A percentile compares a stretch with the other conserved stretches of the same genome.
These are phyloP conservation scores for Sus cebifrons DNA, from an alignment of 2,797 vertebrate genomes.

Conservation along the genomic window DNA sequence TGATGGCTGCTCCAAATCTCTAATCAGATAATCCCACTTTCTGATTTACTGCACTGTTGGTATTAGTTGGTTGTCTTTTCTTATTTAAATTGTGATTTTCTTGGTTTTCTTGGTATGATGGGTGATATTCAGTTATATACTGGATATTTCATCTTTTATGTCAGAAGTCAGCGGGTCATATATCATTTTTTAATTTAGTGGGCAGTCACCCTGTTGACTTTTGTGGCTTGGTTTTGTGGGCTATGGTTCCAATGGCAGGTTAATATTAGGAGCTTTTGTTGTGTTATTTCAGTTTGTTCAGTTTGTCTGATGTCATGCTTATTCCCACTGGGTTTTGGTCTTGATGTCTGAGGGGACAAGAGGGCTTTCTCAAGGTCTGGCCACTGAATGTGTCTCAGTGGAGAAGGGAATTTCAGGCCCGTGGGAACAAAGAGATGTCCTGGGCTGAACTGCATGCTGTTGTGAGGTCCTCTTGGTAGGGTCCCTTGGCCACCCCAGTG, in stretches of 20 bases:
- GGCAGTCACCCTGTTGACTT: background rate
- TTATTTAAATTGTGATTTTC: background rate
- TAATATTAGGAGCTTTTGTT: background rate
- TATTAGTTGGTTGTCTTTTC: no score
- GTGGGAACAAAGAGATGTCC: background rate
- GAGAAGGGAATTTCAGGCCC: background rate
- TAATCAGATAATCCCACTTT: no score
- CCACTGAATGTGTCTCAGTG: background rate
- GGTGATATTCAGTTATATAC: background rate
- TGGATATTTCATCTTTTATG: background rate
- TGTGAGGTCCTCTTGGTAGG: background rate
- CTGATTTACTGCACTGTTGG: no score
- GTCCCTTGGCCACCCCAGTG: background rate
- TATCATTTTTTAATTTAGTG: background rate
- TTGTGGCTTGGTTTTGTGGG: background rate
- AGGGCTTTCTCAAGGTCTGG: background rate
- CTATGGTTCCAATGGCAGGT: background rate
- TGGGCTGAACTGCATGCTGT: background rate
- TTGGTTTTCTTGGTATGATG: background rate
- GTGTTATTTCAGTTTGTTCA: background rate
- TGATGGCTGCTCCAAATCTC: no score
- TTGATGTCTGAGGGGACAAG: background rate
- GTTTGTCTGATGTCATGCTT: background rate
- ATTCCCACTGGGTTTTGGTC: no score
- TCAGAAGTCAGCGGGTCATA: background rate